phyloP scores from a whole-genome alignment of 2,797 vertebrate species.

The Acipenser oxyrinchus region DNA sequence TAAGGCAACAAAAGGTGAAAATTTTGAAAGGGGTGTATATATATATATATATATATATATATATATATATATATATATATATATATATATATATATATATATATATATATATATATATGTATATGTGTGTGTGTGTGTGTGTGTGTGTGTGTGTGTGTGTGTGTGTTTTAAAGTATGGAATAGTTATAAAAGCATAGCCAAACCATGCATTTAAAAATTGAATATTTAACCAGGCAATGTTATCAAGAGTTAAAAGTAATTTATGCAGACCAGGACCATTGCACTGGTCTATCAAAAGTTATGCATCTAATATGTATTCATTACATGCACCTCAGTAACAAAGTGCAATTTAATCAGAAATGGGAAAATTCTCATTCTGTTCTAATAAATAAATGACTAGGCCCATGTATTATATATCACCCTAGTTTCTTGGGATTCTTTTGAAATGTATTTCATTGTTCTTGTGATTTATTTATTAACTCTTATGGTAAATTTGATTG shows the following conservation, averaged over 20 bases:
- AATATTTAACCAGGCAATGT: neutral
- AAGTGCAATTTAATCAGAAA: slow-evolving; percentile 81
- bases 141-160: too few species aligned
- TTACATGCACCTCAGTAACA: slow-evolving; percentile 77
- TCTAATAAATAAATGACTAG: slow-evolving; percentile 82
- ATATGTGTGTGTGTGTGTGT: too few species aligned
- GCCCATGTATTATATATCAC: slow-evolving; percentile 78
- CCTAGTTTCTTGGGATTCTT: slow-evolving; percentile 55
- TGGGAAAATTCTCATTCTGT: slow-evolving; percentile 74
- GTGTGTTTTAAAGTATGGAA: too few species aligned
- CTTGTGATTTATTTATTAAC: slow-evolving; percentile 71
- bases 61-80: too few species aligned
- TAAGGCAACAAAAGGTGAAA: too few species aligned
- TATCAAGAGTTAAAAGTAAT: slow-evolving; percentile 13
- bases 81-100: too few species aligned
- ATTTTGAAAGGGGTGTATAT: too few species aligned
- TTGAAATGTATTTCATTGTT: slow-evolving; percentile 73
- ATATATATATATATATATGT: too few species aligned
- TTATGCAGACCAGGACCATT: slow-evolving; percentile 12
- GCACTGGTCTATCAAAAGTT: slow-evolving; percentile 24
- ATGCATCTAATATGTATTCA: slow-evolving; percentile 77
- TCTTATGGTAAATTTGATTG: slow-evolving; percentile 48
- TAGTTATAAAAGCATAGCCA: too few species aligned
- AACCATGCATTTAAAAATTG: too few species aligned
- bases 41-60: too few species aligned